Percentiles rank a stretch among this genome's conserved stretches.
phyloP scores from a whole-genome alignment of 2,113 vertebrate species.

The Motacilla tschutschensis region DNA sequence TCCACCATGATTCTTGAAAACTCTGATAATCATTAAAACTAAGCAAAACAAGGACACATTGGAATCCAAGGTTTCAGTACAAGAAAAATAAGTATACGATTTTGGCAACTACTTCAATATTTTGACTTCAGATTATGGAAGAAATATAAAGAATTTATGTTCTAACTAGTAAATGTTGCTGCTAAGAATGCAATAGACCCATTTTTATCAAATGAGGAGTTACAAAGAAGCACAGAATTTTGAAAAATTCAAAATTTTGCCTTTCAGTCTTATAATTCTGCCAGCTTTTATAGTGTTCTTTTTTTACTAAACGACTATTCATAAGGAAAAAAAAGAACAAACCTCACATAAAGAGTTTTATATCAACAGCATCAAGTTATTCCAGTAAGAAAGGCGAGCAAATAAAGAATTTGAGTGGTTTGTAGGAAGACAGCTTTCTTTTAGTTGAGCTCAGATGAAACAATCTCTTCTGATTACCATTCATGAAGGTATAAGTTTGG shows the following conservation, averaged over 20 bases:
- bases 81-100: neutral
- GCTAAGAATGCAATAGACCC: neutral
- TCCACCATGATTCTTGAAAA: neutral
- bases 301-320: neutral
- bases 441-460: neutral
- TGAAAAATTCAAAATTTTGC: neutral
- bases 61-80: neutral
- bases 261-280: neutral
- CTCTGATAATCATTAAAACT: neutral
- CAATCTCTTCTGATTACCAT: neutral
- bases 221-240: neutral
- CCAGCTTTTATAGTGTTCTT: neutral
- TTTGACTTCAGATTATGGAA: neutral
- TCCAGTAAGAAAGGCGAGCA: neutral
- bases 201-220: neutral
- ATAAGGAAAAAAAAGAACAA: rapidly evolving
- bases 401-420: neutral
- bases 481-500: neutral
- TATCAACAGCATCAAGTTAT: neutral
- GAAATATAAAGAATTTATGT: neutral
- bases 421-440: neutral
- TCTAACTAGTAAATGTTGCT: neutral
- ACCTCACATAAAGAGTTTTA: neutral
- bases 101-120: neutral
- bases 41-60: neutral